These are phyloP conservation scores for Rynchops niger DNA, from an alignment of 2,113 vertebrate genomes.

Conservation along the genomic window DNA sequence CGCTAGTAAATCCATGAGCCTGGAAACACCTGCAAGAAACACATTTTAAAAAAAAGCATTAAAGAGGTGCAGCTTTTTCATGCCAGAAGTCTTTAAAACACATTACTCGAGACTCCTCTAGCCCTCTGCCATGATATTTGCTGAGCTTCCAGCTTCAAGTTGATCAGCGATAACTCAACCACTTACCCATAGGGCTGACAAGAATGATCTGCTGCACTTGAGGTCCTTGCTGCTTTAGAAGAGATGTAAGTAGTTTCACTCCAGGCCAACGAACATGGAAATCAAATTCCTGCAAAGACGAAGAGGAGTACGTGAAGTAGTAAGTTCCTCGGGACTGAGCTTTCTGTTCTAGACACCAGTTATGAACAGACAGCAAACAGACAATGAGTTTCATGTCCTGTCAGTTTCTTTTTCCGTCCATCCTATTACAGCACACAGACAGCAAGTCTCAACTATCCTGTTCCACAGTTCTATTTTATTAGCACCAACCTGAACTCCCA, in stretches of 20 bases:
- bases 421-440: background rate
- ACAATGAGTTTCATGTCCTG: background rate
- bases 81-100: background rate
- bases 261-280: conserved; percentile 97
- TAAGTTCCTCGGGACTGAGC: background rate
- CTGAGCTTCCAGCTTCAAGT: background rate
- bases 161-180: background rate
- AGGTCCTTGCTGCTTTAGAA: conserved; percentile 89
- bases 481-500: background rate
- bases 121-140: background rate
- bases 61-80: background rate
- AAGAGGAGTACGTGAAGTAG: background rate
- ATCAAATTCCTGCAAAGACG: conserved; percentile 88
- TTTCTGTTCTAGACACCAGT: background rate
- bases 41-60: background rate
- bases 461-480: fast-evolving
- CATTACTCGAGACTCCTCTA: background rate
- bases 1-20: conserved; percentile 93
- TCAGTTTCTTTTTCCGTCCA: background rate
- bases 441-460: background rate
- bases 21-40: conserved; percentile 87
- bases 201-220: conserved; percentile 94
- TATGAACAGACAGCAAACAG: background rate
- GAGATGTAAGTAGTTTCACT: conserved; percentile 91
- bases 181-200: conserved; percentile 96